These are phyloP conservation scores for Dallia pectoralis DNA, from an alignment of 2,797 vertebrate genomes.

Conservation along the genomic window DNA sequence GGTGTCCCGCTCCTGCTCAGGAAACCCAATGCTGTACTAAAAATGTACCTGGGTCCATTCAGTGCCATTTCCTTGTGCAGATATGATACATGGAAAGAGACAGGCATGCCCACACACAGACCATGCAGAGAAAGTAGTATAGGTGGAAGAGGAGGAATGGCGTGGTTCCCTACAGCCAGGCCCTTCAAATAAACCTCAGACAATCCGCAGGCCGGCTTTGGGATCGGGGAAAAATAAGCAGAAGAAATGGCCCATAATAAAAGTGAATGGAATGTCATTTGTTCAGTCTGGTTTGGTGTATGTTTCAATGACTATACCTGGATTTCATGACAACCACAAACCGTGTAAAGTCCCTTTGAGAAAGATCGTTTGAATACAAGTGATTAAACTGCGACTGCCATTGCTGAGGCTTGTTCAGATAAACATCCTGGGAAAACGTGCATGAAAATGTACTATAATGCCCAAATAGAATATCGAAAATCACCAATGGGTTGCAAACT, in stretches of 20 bases:
- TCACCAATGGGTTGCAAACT: background rate
- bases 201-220: slow-evolving; percentile 47
- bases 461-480: background rate
- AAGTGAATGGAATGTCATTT: slow-evolving; percentile 55
- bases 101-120: slow-evolving; percentile 69
- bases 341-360: slow-evolving; percentile 33
- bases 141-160: slow-evolving; percentile 30
- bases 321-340: slow-evolving; percentile 26
- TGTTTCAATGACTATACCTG: slow-evolving; percentile 26
- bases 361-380: slow-evolving; percentile 18
- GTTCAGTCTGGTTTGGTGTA: slow-evolving; percentile 10
- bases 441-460: background rate
- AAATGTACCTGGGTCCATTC: slow-evolving; percentile 62
- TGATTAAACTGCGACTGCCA: slow-evolving; percentile 39
- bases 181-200: slow-evolving; percentile 59
- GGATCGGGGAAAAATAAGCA: slow-evolving; percentile 43
- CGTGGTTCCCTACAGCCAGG: slow-evolving; percentile 43
- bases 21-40: slow-evolving; percentile 61
- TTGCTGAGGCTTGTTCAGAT: slow-evolving; percentile 56
- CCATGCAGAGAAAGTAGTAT: slow-evolving; percentile 66
- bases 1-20: slow-evolving; percentile 24
- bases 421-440: slow-evolving; percentile 55
- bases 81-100: slow-evolving; percentile 60
- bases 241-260: slow-evolving; percentile 36
- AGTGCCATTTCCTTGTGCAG: slow-evolving; percentile 74